Evolutionary conservation across 2,888 invertebrate species (phyloP).

Genomic region (Tricholauxania praeusta): DNA sequence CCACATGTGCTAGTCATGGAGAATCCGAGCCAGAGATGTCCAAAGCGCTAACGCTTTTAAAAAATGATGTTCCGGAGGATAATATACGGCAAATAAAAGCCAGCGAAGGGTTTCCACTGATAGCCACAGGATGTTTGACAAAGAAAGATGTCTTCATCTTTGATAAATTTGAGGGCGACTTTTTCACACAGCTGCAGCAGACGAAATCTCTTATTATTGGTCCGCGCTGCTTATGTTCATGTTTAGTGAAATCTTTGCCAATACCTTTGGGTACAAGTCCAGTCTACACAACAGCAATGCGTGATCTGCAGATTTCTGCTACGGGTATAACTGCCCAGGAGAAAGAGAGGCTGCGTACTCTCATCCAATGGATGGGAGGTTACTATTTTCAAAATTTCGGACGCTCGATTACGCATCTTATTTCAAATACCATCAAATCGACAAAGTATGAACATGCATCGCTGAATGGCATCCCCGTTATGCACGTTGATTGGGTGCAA

Average conservation of each 20-base stretch:
- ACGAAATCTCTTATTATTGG: conserved; percentile 84
- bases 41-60: conserved; percentile 52
- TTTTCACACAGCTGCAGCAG: conserved; percentile 75
- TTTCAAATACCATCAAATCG: conserved; percentile 82
- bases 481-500: conserved; percentile 84
- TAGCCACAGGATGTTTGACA: conserved; percentile 71
- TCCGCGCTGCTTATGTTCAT: conserved; percentile 82
- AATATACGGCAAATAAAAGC: conserved; percentile 74
- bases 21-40: conserved; percentile 48
- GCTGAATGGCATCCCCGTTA: conserved; percentile 73
- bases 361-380: conserved; percentile 84
- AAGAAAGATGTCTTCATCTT: conserved; percentile 83
- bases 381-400: conserved; percentile 75
- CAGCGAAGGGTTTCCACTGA: conserved; percentile 70
- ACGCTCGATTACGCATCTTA: conserved; percentile 81
- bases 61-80: conserved; percentile 59
- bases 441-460: conserved; percentile 78
- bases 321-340: conserved; percentile 72
- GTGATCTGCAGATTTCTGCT: conserved; percentile 75
- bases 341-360: conserved; percentile 73
- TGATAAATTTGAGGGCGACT: conserved; percentile 80
- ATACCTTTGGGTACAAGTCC: conserved; percentile 83
- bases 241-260: conserved; percentile 77
- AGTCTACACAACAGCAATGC: conserved; percentile 86
- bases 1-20: conserved; percentile 47